These are phyloP conservation scores for Zophobas atratus DNA, from an alignment of 1,140 invertebrate genomes.

Conservation along the genomic window DNA sequence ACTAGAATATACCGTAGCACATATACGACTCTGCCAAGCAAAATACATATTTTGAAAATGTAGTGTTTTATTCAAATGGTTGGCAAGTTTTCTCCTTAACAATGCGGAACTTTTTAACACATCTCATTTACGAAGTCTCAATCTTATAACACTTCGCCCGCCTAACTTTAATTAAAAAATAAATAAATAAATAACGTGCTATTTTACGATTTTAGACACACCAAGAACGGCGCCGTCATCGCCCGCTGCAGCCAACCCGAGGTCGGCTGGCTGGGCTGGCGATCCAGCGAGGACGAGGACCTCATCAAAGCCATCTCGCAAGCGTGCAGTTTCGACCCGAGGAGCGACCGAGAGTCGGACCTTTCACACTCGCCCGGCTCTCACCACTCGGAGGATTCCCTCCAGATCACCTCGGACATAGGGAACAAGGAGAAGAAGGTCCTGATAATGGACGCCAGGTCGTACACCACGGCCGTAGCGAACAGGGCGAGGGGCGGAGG, in stretches of 20 bases:
- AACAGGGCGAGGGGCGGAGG: constrained; percentile 97
- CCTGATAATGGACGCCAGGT: constrained; percentile 94
- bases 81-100: too few species aligned
- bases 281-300: constrained; percentile 90
- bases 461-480: constrained; percentile 94
- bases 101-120: too few species aligned
- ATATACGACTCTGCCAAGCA: too few species aligned
- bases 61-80: too few species aligned
- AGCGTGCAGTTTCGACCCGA: constrained; percentile 84
- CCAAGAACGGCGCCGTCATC: constrained; percentile 91
- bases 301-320: constrained; percentile 87
- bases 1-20: too few species aligned
- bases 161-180: too few species aligned
- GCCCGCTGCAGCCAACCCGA: constrained; percentile 94
- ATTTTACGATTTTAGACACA: constrained; percentile 71
- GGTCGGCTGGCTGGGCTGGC: constrained; percentile 86
- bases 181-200: too few species aligned
- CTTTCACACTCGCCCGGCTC: constrained; percentile 63
- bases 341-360: constrained; percentile 62
- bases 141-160: too few species aligned
- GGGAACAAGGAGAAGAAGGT: constrained; percentile 69
- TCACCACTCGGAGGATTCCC: constrained; percentile 61
- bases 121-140: too few species aligned
- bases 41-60: too few species aligned
- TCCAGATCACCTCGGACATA: constrained; percentile 59